Base-by-base conservation (phyloP, 2,888 invertebrate genomes). In the Chrysopilus asiliformis region DNA sequence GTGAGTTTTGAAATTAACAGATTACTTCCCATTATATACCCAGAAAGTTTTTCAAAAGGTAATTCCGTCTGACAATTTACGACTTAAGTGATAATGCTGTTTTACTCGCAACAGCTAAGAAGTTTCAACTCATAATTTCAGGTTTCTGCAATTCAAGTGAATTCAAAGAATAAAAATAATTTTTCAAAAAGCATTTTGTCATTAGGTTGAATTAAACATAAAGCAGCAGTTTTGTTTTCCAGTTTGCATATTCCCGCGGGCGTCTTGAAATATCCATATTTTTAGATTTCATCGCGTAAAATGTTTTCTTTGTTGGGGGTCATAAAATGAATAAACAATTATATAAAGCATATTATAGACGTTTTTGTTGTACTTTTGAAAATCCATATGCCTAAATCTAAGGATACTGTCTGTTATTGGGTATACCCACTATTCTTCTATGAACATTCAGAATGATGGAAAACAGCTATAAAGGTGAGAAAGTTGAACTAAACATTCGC, bases 101-200 rank as follows among this genome's bases (percentile, higher is more conserved):
- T n/a, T n/a, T n/a, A n/a, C n/a, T n/a, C n/a, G n/a, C n/a, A n/a
- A n/a, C n/a, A n/a, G n/a, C n/a, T n/a, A n/a, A n/a, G n/a, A n/a
- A n/a, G n/a, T n/a, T n/a, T n/a, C n/a, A n/a, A n/a, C n/a, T n/a
- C n/a, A n/a, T n/a, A n/a, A n/a, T n/a, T n/a, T n/a, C n/a, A n/a
- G n/a, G n/a, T n/a, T n/a, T n/a, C n/a, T n/a, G n/a, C n/a, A n/a
- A n/a, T n/a, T n/a, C n/a, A n/a, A n/a, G n/a, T n/a, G n/a, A n/a
- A n/a, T n/a, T n/a, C n/a, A 36, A 20, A 16, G 26, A 43, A 44
- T 37, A 38, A 45, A 43, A 45, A 38, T 41, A 45, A 45, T 45
- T 41, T 45, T 39, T 39, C 32, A 38, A 34, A 45, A 34, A 45
- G 45, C 43, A 43, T 43, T 45, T 43, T 40, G 43, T 41, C 45